phyloP scores from a whole-genome alignment of 2,888 invertebrate genomes.

The Apodemia zela region DNA sequence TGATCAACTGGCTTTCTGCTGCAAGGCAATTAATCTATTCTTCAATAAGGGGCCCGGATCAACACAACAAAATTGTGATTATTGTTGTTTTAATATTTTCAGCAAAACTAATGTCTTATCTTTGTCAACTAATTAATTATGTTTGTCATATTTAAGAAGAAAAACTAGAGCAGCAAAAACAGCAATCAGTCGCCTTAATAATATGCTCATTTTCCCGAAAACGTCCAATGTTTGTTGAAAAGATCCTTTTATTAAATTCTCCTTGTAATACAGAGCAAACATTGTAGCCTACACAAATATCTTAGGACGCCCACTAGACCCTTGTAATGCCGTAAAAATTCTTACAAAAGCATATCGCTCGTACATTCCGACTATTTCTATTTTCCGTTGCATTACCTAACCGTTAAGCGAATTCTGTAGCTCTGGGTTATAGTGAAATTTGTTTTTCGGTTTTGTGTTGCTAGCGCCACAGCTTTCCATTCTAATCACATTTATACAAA shows the following conservation, averaged over 20 bases:
- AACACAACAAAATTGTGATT: too few relatives aligned
- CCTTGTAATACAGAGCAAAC: neutral
- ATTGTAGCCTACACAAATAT: constrained; percentile 5
- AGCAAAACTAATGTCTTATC: too few relatives aligned
- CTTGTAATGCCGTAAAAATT: constrained; percentile 17
- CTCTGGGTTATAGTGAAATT: neutral
- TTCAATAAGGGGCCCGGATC: too few relatives aligned
- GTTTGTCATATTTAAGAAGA: neutral
- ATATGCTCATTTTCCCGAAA: neutral
- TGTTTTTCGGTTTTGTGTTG: neutral
- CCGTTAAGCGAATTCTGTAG: constrained; percentile 5
- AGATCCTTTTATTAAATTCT: constrained; percentile 11
- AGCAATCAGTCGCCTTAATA: neutral
- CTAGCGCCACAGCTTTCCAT: neutral
- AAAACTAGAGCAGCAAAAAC: neutral
- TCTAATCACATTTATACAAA: too few relatives aligned
- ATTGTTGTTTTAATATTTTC: too few relatives aligned
- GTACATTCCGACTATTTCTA: constrained; percentile 21
- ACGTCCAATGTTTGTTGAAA: neutral
- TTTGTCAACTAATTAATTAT: too few relatives aligned
- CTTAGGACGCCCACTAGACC: neutral
- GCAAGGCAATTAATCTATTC: too few relatives aligned
- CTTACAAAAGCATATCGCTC: constrained; percentile 18
- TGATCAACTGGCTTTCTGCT: too few relatives aligned
- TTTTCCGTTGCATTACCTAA: constrained; percentile 28